Conservation (phyloP, 2,888 invertebrate species). For the Cerceris ruficornis region DNA sequence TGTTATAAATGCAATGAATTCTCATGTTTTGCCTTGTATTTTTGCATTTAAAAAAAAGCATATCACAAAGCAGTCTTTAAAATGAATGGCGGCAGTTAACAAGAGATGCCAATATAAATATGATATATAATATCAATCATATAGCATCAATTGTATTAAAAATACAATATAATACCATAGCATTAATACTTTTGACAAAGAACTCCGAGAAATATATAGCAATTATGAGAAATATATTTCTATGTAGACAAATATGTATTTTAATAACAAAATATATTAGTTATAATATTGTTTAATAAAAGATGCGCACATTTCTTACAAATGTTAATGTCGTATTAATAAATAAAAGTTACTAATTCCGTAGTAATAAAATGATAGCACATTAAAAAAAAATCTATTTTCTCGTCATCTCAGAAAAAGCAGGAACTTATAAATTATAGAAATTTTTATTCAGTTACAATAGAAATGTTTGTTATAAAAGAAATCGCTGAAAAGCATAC, state of each 20-base stretch:
- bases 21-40: background rate
- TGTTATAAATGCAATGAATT: slow-evolving; percentile 21
- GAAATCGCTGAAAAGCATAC: slow-evolving; percentile 31
- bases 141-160: no score
- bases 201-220: background rate
- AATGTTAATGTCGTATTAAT: slow-evolving; percentile 9
- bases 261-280: background rate
- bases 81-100: background rate
- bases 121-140: background rate
- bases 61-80: background rate
- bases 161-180: no score
- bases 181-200: no score
- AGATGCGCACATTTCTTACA: slow-evolving; percentile 1
- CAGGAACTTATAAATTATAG: slow-evolving; percentile 9
- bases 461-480: slow-evolving; percentile 46
- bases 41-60: background rate
- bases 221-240: background rate
- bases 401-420: background rate
- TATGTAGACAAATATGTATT: no score
- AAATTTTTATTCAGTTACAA: slow-evolving; percentile 42
- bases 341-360: slow-evolving; percentile 3
- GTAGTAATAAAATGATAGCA: background rate
- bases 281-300: slow-evolving; percentile 5
- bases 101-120: background rate
- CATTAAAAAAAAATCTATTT: background rate